Base-by-base conservation (phyloP, 2,888 invertebrate genomes). In the Girardia tigrina region DNA sequence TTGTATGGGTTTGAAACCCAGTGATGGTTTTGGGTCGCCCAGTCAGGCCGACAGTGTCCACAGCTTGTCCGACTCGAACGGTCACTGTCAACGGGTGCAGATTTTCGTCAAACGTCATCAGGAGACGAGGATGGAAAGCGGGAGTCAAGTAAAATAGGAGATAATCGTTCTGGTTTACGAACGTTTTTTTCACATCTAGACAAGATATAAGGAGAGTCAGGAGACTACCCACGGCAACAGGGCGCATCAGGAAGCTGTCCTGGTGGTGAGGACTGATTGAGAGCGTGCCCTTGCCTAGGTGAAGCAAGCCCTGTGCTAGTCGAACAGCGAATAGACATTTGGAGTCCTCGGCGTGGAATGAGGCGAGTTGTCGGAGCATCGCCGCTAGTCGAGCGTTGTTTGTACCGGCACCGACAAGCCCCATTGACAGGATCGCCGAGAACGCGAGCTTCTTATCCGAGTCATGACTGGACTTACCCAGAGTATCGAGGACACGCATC, bases 11-110 rank as follows among this genome's bases (percentile, higher is more conserved):
- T 85, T 98, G 98, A 81, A 98, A 98, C 36, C 98, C 98, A 1
- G 98, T 98, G 79, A 98, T 99, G 0, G 97, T 97, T 86, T 98
- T 98, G 0, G 98, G 98, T 80, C 95, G 95, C 70, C 98, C 98
- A 0, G 98, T 98, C 86, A 98, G 97, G 0, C 97, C 98, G 28
- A 99, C 97, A 4, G 95, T 94, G 86, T 99, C 98, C 8, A 98
- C 95, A 70, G 98, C 97, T 84, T 87, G 86, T 75, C 87, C 87
- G 72, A 87, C 87, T 78, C 86, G 88, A 0, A 97, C 95, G 75
- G 92, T 90, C 2, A 76, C 76, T 78, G 94, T 91, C 78, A 95
- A 86, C 77, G 95, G 93, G 84, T 91, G 90, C 75, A 97, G 87
- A 80, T 92, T 90, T 83, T 95, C 94, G 84, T 97, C 93, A 81